Conservation (phyloP, 2,113 vertebrate species). For the Coryphaenoides rupestris region DNA sequence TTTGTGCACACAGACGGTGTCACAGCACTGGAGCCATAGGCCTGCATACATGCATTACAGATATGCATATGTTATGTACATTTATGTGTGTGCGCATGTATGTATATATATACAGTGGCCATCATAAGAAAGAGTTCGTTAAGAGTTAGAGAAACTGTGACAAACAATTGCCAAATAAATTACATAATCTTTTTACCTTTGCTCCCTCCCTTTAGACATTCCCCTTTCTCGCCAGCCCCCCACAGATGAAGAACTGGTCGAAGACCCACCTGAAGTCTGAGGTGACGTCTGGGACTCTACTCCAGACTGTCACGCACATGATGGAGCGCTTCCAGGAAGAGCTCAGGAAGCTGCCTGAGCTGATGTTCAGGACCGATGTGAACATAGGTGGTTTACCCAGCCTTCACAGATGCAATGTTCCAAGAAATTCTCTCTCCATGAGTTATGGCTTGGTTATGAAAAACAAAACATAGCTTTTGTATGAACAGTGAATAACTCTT, state of each 20-base stretch:
- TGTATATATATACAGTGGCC: too few species aligned
- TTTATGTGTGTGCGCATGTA: too few species aligned
- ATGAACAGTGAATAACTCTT: too few species aligned
- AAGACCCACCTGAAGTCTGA: slow-evolving; percentile 49
- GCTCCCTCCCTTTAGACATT: slow-evolving; percentile 49
- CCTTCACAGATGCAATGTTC: not conserved
- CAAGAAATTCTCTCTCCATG: not conserved
- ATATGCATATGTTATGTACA: too few species aligned
- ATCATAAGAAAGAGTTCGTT: not conserved
- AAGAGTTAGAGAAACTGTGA: not conserved
- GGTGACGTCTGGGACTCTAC: slow-evolving; percentile 45
- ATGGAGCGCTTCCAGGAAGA: slow-evolving; percentile 56
- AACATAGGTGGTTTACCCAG: not conserved
- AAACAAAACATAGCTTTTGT: too few species aligned
- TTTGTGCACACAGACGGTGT: too few species aligned
- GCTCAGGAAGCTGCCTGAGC: slow-evolving; percentile 50
- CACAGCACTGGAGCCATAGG: too few species aligned
- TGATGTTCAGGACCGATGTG: not conserved
- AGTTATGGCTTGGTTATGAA: not conserved
- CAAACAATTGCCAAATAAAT: not conserved
- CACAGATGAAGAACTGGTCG: slow-evolving; percentile 48
- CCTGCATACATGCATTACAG: too few species aligned
- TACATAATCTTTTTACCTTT: not conserved
- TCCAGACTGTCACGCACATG: slow-evolving; percentile 50
- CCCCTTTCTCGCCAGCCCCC: slow-evolving; percentile 32